phyloP scores from a whole-genome alignment of 2,797 vertebrate genomes.

The Mormyrus proboscirostris region DNA sequence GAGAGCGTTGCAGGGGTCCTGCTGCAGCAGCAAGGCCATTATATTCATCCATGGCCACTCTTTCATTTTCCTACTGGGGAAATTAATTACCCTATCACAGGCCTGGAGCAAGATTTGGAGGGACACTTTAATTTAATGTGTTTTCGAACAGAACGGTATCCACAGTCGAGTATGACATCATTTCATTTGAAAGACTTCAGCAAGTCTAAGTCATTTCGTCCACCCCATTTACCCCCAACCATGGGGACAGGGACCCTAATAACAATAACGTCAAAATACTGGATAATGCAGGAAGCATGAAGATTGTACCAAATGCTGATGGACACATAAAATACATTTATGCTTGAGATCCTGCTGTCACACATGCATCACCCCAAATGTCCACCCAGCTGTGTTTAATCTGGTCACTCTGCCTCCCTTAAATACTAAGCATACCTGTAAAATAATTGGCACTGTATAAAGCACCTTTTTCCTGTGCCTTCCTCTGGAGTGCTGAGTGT shows the following conservation, averaged over 20 bases:
- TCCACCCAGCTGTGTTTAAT: not conserved
- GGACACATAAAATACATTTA: not conserved
- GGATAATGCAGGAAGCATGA: not conserved
- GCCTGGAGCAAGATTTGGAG: not conserved
- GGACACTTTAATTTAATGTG: conserved; percentile 8
- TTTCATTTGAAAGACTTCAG: not conserved
- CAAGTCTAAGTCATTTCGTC: not conserved
- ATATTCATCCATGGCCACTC: not conserved
- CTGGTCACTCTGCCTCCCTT: not conserved
- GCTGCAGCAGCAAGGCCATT: not conserved
- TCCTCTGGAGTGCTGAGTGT: not conserved
- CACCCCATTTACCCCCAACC: not conserved
- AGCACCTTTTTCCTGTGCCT: not conserved
- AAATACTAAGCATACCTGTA: not conserved
- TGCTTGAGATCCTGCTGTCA: not conserved
- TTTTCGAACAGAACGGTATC: not conserved
- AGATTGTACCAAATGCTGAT: not conserved
- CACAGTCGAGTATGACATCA: not conserved
- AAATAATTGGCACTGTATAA: not conserved
- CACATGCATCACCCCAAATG: not conserved
- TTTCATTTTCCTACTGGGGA: not conserved
- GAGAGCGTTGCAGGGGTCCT: not conserved
- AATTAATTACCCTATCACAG: conserved; percentile 1
- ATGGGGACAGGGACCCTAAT: not conserved
- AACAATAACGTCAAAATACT: not conserved